Conservation (phyloP, 1,140 invertebrate genomes). For the Nephotettix cincticeps region DNA sequence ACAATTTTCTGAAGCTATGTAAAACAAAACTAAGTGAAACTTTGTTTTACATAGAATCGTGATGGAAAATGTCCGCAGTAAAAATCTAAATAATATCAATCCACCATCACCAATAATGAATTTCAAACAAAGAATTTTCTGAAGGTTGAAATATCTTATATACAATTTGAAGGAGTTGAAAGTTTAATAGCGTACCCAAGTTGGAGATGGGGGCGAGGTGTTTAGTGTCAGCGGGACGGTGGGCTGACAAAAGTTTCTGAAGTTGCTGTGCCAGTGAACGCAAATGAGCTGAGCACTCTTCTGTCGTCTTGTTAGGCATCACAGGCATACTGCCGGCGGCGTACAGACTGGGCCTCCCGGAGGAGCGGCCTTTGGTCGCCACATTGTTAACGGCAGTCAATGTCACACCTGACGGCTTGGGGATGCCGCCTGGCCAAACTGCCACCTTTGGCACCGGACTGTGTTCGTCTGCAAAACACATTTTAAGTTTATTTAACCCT, state of each 20-base stretch:
- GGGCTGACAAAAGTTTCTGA: not conserved
- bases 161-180: too few species aligned
- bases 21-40: too few species aligned
- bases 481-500: too few species aligned
- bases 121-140: too few species aligned
- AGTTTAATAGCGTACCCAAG: not conserved
- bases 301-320: constrained; percentile 13
- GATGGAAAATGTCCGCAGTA: too few species aligned
- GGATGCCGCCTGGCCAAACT: not conserved
- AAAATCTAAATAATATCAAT: too few species aligned
- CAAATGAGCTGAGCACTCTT: constrained; percentile 26
- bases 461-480: not conserved
- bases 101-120: too few species aligned
- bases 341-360: constrained; percentile 14
- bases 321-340: constrained; percentile 21
- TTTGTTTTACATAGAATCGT: too few species aligned
- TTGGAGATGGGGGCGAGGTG: not conserved
- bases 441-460: constrained; percentile 1
- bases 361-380: not conserved
- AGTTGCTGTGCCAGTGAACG: constrained; percentile 23
- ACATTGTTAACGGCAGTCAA: not conserved
- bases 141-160: too few species aligned
- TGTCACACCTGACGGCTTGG: not conserved
- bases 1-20: too few species aligned
- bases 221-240: not conserved